Percentiles rank a stretch among this genome's conserved stretches.
Conservation (phyloP, 2,797 vertebrate species). For the Emydoidea blandingii region DNA sequence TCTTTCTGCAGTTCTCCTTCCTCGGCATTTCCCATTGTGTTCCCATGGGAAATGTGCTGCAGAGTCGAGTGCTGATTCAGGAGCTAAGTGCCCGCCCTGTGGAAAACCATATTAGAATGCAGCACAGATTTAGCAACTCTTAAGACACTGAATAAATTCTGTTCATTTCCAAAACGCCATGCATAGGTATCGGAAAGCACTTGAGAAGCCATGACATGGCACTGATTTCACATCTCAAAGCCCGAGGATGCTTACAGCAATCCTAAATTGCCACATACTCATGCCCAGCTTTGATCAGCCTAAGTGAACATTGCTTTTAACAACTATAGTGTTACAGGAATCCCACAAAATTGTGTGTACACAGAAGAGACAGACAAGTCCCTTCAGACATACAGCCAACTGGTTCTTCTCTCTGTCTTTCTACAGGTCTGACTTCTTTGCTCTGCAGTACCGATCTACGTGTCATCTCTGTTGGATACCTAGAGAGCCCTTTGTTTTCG, state of each 20-base stretch:
- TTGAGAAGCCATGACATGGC: background rate
- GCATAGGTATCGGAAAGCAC: background rate
- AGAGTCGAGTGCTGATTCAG: background rate
- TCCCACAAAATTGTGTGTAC: background rate
- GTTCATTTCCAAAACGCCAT: accelerated
- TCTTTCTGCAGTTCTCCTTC: too few species aligned
- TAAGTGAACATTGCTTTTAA: background rate
- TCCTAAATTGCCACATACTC: accelerated
- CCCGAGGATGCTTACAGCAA: background rate
- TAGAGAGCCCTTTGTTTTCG: background rate
- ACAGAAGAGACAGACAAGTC: accelerated
- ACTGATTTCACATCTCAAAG: background rate
- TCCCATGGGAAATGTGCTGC: background rate
- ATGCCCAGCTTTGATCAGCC: background rate
- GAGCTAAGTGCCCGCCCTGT: background rate
- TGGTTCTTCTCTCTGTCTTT: accelerated
- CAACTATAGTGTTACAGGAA: background rate
- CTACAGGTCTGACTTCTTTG: accelerated
- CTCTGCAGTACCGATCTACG: background rate
- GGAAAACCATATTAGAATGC: background rate
- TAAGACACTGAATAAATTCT: background rate
- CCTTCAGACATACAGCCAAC: background rate
- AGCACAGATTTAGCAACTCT: background rate
- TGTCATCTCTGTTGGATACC: background rate
- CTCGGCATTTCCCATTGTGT: too few species aligned